Base-by-base conservation (phyloP, 2,888 invertebrate genomes). In the Sinotaia quadrata region DNA sequence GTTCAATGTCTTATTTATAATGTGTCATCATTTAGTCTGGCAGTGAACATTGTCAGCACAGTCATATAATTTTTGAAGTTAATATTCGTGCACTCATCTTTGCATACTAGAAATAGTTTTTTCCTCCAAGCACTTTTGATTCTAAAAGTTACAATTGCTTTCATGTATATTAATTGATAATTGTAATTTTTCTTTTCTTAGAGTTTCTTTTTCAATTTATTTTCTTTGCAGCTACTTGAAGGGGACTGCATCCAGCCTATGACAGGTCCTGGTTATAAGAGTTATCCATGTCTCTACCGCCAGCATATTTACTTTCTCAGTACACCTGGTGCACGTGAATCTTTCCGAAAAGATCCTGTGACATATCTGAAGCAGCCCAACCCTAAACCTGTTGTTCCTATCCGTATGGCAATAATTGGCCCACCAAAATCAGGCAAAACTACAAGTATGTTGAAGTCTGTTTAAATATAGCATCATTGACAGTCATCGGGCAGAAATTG, bases 351-450 rank as follows among this genome's bases (percentile, higher is more conserved):
- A 56, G 83, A 89, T 69, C 88, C 88, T 3, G 70, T 86, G 72
- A 77, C 79, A 12, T 88, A 84, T 74, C 78, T 88, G 18, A 80
- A 78, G 36, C 85, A 85, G 68, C 78, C 83, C 4, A 80, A 84
- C 36, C 87, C 88, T 7, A 87, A 85, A 76, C 85, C 87, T 31
- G 84, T 87, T 4, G 87, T 89, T 4, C 88, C 88, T 21, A 82
- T 88, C 51, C 79, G 82, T 34, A 76, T 88, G 62, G 85, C 87
- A n/a, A 83, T 88, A 37, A 73, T 87, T 63, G 88, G 88, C 8
- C 88, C 88, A 56, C 88, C 88, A 21, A 89, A 88, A 70, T 84
- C 85, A 34, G 88, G 88, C 29, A 89, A 89, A 83, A 88, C 88
- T 7, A 78, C 87, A 63, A 78, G 88, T 88, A 75, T 82, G 85